These are phyloP conservation scores for Pteromalus puparum DNA, from an alignment of 1,140 invertebrate species.

Conservation along the genomic window DNA sequence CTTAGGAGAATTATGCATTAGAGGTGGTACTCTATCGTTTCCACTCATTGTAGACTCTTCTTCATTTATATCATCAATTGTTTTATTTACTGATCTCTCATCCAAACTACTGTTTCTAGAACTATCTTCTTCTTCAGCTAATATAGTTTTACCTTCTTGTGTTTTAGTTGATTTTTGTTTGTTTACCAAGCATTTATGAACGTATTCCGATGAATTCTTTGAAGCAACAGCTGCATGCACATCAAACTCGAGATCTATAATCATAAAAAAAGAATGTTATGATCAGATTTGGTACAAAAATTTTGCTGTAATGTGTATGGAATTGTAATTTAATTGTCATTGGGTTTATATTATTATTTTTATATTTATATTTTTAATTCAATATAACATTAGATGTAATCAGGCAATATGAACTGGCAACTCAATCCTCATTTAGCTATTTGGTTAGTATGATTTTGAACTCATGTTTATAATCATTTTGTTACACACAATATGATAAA, in stretches of 20 bases:
- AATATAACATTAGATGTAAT: too few species aligned
- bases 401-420: too few species aligned
- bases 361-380: too few species aligned
- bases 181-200: constrained; percentile 2
- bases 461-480: too few species aligned
- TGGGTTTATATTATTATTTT: too few species aligned
- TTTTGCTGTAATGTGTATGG: too few species aligned
- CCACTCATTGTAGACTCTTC: constrained; percentile 44
- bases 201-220: neutral
- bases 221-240: constrained; percentile 10
- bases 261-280: constrained; percentile 22
- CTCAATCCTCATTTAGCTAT: too few species aligned
- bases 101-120: constrained; percentile 9
- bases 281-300: neutral
- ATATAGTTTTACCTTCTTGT: neutral
- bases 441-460: too few species aligned
- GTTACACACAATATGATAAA: too few species aligned
- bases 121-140: constrained; percentile 16
- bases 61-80: constrained; percentile 12
- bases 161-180: neutral
- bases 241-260: constrained; percentile 41
- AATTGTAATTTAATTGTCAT: too few species aligned
- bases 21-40: constrained; percentile 47
- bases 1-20: constrained; percentile 39
- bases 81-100: constrained; percentile 30